Conservation (phyloP, 2,888 invertebrate species). For the Diarsia dahlii region DNA sequence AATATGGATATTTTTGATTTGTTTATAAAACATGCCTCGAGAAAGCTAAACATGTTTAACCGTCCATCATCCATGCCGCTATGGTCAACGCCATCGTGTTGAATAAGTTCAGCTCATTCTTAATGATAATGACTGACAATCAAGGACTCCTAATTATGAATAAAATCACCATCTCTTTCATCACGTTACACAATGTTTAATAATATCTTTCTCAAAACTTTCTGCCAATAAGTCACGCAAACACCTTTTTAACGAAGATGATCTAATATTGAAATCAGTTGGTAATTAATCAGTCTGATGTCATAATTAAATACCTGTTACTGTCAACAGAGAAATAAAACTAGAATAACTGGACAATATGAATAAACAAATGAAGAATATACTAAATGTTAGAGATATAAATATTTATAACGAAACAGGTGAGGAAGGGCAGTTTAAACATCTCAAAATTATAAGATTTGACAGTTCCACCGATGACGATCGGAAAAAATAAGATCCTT, state of each 20-base stretch:
- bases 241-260: constrained; percentile 21
- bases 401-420: constrained; percentile 27
- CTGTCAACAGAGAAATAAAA: constrained; percentile 43
- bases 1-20: background rate
- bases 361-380: constrained; percentile 13
- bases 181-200: constrained; percentile 19
- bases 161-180: constrained; percentile 9
- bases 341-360: constrained; percentile 20
- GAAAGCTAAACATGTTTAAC: background rate
- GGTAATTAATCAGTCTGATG: constrained; percentile 27
- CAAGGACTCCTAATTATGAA: constrained; percentile 3
- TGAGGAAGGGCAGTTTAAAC: background rate
- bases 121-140: constrained; percentile 21
- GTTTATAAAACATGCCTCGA: background rate
- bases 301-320: constrained; percentile 11
- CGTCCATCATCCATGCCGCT: background rate
- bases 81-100: background rate
- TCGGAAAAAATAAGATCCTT: background rate
- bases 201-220: constrained; percentile 28
- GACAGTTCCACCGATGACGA: background rate
- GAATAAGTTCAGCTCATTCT: background rate
- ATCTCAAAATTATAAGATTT: background rate
- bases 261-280: constrained; percentile 33
- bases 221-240: constrained; percentile 52
- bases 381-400: constrained; percentile 3